Base-by-base conservation (phyloP, 2,888 invertebrate genomes). In the Agrilus mali region DNA sequence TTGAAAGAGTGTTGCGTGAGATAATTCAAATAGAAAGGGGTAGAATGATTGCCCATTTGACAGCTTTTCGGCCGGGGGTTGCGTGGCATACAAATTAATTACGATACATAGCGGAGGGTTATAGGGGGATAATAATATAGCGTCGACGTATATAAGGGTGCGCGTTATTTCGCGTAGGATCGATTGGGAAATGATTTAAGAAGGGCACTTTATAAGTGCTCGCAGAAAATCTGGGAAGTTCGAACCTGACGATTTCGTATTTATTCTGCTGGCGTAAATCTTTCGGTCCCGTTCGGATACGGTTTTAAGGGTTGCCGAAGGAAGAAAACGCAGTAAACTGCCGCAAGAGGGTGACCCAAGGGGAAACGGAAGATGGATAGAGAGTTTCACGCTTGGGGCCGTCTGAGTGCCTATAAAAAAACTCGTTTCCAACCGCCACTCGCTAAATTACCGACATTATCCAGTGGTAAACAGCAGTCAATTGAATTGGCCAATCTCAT, bases 391-490 rank as follows among this genome's bases (percentile, higher is more conserved):
- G 56, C 50, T 52, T 50, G 50, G 50, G 48, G 54, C 54, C 52
- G 48, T 53, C 51, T 51, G 52, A 55, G 54, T 52, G 55, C 49
- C 55, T 51, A 56, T 57, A 59, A 57, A 57, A 56, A 55, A 51
- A 50, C 55, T 56, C 57, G 55, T 56, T 56, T 54, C 57, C 52
- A 56, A 56, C 58, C 57, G 50, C 55, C 51, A 51, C 53, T 53
- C 55, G 50, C 51, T 57, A 57, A 59, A 59, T 58, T 57, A 58
- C 57, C 50, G 53, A 50, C 53, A 57, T 59, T 59, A 59, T 58
- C 55, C 55, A 54, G 58, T 58, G 62, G 63, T 63, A 64, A 65
- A 64, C 63, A 63, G 55, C 58, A 59, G 59, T 60, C 64, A 60
- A 65, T 65, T 64, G 64, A 64, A 27, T 27, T 27, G 27, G 27